Base-by-base conservation (phyloP, 2,888 invertebrate genomes). In the Drosophila rubida region DNA sequence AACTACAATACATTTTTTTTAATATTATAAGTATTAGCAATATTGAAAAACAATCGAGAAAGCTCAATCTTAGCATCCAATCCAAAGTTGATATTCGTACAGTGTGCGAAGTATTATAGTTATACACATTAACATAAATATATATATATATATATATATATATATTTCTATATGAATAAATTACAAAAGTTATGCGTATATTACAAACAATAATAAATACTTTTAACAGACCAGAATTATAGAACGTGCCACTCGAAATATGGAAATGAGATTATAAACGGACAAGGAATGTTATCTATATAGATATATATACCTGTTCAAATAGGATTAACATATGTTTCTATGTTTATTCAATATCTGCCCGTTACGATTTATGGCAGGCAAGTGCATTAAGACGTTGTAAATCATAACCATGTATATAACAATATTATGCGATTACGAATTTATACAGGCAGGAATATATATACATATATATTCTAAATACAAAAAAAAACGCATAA, bases 51-150 rank as follows among this genome's bases (percentile, higher is more conserved):
- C n/a, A 11, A 37, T 27, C 14, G 7, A 54, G 41, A 49, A 54
- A 27, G 45, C 60, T 68, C 72, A 63, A 67, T 41, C 27, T n/a
- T 62, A 55, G 55, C 41, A 75, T 60, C 16, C 42, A 59, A 70
- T 57, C 63, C 68, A 76, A 75, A 72, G 72, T 59, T 59, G 49
- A 48, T 58, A 71, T 42, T 62, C 71, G 71, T 71, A 61, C 53
- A 32, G 25, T 57, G 75, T 80, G 55, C 64, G 65, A 69, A 65
- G 66, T 73, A 80, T 76, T 76, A 73, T 66, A 83, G 73, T 75
- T 80, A 75, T 55, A 80, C 32, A 63, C 39, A 75, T 30, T 23
- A 44, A 64, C 30, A 63, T 41, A 49, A n/a, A n/a, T n/a, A n/a
- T n/a, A n/a, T n/a, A 30, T 22, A 57, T 23, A 27, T 49, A 48